phyloP scores from a whole-genome alignment of 2,113 vertebrate species.

The Anhinga rufa region DNA sequence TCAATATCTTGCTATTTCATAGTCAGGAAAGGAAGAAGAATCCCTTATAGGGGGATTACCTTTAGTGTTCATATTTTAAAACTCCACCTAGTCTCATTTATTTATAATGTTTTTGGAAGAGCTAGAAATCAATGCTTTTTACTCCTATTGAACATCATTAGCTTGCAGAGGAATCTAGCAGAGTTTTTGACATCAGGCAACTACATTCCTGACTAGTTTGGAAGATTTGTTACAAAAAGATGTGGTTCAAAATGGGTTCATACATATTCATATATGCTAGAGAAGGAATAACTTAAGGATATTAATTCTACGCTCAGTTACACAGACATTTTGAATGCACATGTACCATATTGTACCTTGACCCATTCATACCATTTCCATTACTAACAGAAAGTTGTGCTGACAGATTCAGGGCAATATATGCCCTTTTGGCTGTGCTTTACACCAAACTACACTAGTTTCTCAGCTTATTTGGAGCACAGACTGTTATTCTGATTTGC shows the following conservation, averaged over 20 bases:
- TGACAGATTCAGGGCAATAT: not conserved
- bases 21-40: not conserved
- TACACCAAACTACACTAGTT: not conserved
- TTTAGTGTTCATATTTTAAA: not conserved
- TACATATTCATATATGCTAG: not conserved
- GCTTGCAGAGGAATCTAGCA: not conserved
- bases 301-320: not conserved
- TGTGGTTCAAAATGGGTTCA: accelerated
- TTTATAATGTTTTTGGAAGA: not conserved
- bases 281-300: not conserved
- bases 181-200: not conserved
- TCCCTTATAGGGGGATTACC: not conserved
- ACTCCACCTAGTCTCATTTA: not conserved
- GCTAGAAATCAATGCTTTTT: not conserved
- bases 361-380: not conserved
- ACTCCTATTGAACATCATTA: not conserved
- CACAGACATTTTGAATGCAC: not conserved
- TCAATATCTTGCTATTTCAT: not conserved
- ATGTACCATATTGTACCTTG: not conserved
- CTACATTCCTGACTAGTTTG: not conserved
- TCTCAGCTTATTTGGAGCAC: not conserved
- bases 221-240: not conserved
- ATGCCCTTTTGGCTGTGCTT: not conserved
- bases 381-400: not conserved
- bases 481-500: not conserved